Evolutionary conservation across 2,888 invertebrate genomes (phyloP).

Genomic region (Parapristionchus giblindavisi): DNA sequence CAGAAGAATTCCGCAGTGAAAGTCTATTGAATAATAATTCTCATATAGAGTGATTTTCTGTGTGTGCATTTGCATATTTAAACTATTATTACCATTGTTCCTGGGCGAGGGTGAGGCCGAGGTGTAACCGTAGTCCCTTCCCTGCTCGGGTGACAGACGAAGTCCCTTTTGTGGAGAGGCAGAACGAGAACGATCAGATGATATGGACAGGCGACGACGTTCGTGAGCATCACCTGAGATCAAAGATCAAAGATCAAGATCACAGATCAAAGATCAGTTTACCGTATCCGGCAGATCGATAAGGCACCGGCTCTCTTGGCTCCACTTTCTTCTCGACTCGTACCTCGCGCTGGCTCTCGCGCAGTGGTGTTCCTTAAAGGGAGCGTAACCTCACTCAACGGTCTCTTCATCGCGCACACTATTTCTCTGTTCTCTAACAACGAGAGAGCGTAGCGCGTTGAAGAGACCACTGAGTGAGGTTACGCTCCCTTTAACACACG

Average conservation of each 20-base stretch:
- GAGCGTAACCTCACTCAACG: too few species aligned
- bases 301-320: constrained; percentile 62
- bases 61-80: too few species aligned
- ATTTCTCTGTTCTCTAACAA: too few species aligned
- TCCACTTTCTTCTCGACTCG: constrained; percentile 56
- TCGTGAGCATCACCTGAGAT: constrained; percentile 58
- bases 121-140: constrained; percentile 56
- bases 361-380: constrained; percentile 39
- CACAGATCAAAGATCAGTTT: too few species aligned
- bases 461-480: too few species aligned
- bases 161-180: constrained; percentile 51
- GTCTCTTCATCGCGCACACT: too few species aligned
- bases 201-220: constrained; percentile 60
- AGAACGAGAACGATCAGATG: constrained; percentile 60
- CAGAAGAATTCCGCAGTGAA: too few species aligned
- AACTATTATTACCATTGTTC: constrained; percentile 11
- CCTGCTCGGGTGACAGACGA: constrained; percentile 19
- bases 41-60: too few species aligned
- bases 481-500: too few species aligned
- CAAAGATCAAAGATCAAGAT: not conserved
- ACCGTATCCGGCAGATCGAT: constrained; percentile 65
- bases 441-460: too few species aligned
- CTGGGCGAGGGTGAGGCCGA: constrained; percentile 53
- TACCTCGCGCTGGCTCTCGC: constrained; percentile 51
- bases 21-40: too few species aligned